Evolutionary conservation across 2,888 invertebrate genomes (phyloP).

Genomic region (Lypha dubia): DNA sequence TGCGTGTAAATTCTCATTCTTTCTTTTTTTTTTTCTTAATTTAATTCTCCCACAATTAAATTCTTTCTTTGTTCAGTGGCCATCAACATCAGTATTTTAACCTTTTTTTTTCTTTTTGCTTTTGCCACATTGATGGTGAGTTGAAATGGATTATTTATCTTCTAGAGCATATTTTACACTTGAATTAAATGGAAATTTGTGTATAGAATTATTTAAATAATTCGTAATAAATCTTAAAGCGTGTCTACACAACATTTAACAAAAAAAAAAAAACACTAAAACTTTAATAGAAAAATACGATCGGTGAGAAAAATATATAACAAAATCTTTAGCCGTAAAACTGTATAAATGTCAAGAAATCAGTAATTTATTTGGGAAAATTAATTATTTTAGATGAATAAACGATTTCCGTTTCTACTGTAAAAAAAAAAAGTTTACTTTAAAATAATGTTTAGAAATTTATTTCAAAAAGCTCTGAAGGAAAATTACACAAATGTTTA

Average conservation of each 20-base stretch:
- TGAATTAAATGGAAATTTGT: constrained; percentile 29
- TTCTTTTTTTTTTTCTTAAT: constrained; percentile 25
- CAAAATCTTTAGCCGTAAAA: constrained; percentile 9
- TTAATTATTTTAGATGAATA: neutral
- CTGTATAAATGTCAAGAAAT: neutral
- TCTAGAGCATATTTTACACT: constrained; percentile 42
- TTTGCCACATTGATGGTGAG: neutral
- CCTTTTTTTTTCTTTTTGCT: too few species aligned
- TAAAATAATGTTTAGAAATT: neutral
- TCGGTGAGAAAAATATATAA: constrained; percentile 22
- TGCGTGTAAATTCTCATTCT: too few species aligned
- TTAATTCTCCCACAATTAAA: constrained; percentile 70
- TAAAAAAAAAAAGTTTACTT: neutral
- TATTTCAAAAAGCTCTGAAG: too few species aligned
- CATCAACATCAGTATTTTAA: constrained; percentile 13
- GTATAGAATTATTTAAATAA: constrained; percentile 24
- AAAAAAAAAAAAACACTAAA: neutral
- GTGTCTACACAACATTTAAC: constrained; percentile 18
- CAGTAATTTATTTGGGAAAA: constrained; percentile 27
- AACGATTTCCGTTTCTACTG: neutral
- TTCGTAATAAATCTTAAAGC: constrained; percentile 45
- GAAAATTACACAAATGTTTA: too few species aligned
- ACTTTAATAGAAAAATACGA: neutral
- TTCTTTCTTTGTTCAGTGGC: constrained; percentile 33
- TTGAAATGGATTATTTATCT: constrained; percentile 4